Conservation (phyloP, 2,888 invertebrate genomes). For the Baronia brevicornis region DNA sequence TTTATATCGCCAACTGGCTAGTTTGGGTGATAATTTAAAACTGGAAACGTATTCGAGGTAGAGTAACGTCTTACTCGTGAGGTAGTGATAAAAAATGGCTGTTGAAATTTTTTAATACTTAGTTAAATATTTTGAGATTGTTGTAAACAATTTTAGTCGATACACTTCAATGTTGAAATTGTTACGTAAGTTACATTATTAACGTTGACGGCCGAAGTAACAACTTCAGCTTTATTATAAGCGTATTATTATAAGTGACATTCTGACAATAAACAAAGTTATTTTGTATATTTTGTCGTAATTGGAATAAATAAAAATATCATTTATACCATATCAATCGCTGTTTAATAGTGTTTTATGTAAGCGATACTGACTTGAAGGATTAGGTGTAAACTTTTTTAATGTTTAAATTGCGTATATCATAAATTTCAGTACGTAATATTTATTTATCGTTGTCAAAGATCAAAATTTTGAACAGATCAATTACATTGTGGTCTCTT, state of each 20-base stretch:
- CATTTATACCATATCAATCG: conserved; percentile 17
- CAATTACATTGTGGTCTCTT: too few relatives aligned
- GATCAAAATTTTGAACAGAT: too few relatives aligned
- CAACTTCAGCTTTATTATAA: conserved; percentile 45
- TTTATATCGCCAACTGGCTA: conserved; percentile 18
- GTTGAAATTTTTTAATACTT: conserved; percentile 58
- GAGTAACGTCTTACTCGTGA: too few relatives aligned
- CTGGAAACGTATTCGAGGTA: conserved; percentile 17
- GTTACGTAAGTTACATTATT: conserved; percentile 31
- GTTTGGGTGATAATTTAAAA: conserved; percentile 18
- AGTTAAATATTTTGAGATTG: conserved; percentile 55
- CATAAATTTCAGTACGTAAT: too few relatives aligned
- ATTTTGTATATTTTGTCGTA: too few relatives aligned
- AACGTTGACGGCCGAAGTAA: conserved; percentile 29
- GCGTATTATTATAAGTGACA: too few relatives aligned
- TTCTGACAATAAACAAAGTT: too few relatives aligned
- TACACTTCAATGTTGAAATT: conserved; percentile 48
- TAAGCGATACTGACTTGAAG: conserved; percentile 1
- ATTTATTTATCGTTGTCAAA: too few relatives aligned
- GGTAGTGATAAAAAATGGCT: conserved; percentile 70
- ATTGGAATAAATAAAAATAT: conserved; percentile 20
- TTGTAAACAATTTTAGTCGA: conserved; percentile 46
- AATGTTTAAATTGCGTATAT: conserved; percentile 15
- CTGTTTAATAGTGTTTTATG: conserved; percentile 15
- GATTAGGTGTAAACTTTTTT: too few relatives aligned